Evolutionary conservation across 2,113 vertebrate species (phyloP).

Genomic region (Perca flavescens): DNA sequence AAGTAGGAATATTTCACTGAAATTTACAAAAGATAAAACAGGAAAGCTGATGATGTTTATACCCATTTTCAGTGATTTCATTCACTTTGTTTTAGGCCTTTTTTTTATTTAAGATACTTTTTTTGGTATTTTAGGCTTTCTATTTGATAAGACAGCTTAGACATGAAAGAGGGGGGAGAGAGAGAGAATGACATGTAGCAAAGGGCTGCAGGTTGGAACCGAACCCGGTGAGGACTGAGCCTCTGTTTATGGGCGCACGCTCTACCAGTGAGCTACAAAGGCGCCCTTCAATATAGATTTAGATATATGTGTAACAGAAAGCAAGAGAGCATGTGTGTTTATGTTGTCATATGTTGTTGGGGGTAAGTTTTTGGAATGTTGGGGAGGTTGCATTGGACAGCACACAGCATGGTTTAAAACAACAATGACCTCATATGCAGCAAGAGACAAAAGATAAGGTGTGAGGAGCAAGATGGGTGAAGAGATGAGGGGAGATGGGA

Average conservation of each 20-base stretch:
- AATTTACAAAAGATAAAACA: not conserved
- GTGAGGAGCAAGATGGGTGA: not conserved
- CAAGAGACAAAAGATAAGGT: conserved; percentile 8
- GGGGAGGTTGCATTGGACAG: conserved; percentile 19
- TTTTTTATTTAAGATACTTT: too few relatives aligned
- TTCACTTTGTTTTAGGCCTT: not conserved
- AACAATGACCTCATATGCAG: conserved; percentile 20
- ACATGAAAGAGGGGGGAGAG: too few relatives aligned
- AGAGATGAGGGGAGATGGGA: not conserved
- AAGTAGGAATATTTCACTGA: not conserved
- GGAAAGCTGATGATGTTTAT: not conserved
- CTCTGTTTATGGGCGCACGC: too few relatives aligned
- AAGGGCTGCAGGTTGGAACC: too few relatives aligned
- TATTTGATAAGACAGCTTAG: too few relatives aligned
- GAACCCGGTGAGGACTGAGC: too few relatives aligned
- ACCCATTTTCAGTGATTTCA: not conserved
- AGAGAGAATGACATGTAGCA: too few relatives aligned
- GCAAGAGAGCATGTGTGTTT: not conserved
- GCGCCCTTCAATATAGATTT: too few relatives aligned
- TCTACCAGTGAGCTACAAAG: too few relatives aligned
- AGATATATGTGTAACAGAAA: not conserved
- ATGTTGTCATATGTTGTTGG: not conserved
- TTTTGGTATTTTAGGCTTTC: too few relatives aligned
- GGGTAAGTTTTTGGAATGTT: conserved; percentile 9
- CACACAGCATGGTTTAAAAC: conserved; percentile 16